Conservation (phyloP, 2,113 vertebrate genomes). For the Chrysemys picta region DNA sequence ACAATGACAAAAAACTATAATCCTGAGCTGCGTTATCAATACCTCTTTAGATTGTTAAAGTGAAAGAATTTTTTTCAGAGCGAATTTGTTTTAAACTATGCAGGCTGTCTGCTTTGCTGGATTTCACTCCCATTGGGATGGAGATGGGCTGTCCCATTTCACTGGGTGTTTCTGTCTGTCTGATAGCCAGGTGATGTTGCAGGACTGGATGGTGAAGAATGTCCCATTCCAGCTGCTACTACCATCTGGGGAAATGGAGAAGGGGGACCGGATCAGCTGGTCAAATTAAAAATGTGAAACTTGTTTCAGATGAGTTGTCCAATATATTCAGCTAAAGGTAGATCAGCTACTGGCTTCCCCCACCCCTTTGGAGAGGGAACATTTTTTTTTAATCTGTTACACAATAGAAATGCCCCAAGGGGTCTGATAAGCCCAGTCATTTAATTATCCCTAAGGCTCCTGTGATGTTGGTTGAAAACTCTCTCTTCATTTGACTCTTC, state of each 20-base stretch:
- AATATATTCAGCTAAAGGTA: conserved; percentile 46
- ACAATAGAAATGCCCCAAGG: conserved; percentile 17
- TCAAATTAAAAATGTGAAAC: conserved; percentile 41
- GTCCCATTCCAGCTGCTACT: conserved; percentile 71
- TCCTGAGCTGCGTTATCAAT: neutral
- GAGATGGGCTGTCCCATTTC: neutral
- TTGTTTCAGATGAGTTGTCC: conserved; percentile 64
- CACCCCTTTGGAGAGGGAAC: conserved; percentile 35
- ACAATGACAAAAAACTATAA: neutral
- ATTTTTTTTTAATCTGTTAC: conserved; percentile 64
- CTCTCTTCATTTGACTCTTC: conserved; percentile 16
- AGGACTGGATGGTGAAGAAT: conserved; percentile 36
- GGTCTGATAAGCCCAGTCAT: conserved; percentile 58
- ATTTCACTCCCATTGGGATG: neutral
- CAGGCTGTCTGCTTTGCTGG: fast-evolving
- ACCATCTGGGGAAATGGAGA: conserved; percentile 72
- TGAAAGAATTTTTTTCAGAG: neutral
- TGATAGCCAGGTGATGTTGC: neutral
- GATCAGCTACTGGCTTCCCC: conserved; percentile 12
- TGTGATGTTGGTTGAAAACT: conserved; percentile 39
- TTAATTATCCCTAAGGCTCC: conserved; percentile 59
- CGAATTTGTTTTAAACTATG: fast-evolving
- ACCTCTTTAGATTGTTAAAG: neutral
- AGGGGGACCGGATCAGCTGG: conserved; percentile 62
- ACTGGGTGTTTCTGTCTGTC: fast-evolving